These are phyloP conservation scores for Oikopleura dioica DNA, from an alignment of 23 tunicate genomes.

Conservation along the genomic window DNA sequence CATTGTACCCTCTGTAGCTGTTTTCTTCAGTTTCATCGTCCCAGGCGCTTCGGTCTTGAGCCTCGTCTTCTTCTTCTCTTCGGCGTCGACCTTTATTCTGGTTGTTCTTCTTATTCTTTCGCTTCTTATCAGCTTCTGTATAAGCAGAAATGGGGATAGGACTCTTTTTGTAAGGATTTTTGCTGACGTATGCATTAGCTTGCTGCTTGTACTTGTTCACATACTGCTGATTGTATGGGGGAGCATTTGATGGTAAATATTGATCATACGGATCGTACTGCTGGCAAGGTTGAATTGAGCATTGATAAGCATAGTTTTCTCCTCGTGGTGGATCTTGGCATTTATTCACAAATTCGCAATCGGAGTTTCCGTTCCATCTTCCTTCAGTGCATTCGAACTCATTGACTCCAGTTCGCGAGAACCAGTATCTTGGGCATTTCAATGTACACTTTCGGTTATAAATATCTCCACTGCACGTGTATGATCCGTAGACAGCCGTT, in stretches of 20 bases:
- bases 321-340: not conserved
- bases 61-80: not conserved
- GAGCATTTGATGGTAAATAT: too few species aligned
- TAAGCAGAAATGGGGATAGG: too few species aligned
- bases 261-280: not conserved
- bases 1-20: not conserved
- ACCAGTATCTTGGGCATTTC: not conserved
- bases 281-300: not conserved
- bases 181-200: too few species aligned
- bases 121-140: too few species aligned
- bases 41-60: too few species aligned
- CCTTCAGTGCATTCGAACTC: not conserved
- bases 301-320: not conserved
- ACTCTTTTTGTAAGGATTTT: too few species aligned
- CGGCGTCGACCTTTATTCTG: not conserved
- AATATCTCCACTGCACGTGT: not conserved
- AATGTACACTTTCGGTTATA: not conserved
- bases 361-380: not conserved
- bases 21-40: too few species aligned
- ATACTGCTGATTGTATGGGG: not conserved
- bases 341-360: not conserved
- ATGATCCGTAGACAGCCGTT: not conserved
- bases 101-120: not conserved
- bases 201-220: not conserved
- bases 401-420: not conserved